These are phyloP conservation scores for Oscheius sp. DNA, from an alignment of 2,888 invertebrate species.

Conservation along the genomic window DNA sequence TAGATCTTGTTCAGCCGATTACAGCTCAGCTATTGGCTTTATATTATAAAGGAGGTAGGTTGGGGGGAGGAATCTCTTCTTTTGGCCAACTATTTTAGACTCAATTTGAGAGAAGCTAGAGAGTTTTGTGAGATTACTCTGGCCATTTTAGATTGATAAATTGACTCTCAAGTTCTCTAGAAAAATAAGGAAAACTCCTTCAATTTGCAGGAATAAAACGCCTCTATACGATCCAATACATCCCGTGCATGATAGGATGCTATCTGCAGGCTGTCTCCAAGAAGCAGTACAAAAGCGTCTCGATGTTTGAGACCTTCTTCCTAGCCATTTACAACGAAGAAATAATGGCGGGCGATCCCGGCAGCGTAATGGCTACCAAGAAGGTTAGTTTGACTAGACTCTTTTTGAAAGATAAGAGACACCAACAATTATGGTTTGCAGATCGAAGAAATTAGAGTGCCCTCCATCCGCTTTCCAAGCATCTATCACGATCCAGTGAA, in stretches of 20 bases:
- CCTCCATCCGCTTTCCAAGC: slow-evolving; percentile 87
- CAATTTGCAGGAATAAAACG: slow-evolving; percentile 60
- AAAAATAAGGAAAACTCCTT: too few relatives aligned
- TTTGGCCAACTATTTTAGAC: too few relatives aligned
- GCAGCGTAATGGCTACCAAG: slow-evolving; percentile 76
- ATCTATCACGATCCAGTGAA: slow-evolving; percentile 90
- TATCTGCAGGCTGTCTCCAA: slow-evolving; percentile 60
- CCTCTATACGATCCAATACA: slow-evolving; percentile 61
- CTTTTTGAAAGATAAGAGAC: neutral
- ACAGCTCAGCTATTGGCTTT: slow-evolving; percentile 65
- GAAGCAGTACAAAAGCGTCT: slow-evolving; percentile 56
- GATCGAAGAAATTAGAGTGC: slow-evolving; percentile 82
- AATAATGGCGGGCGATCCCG: slow-evolving; percentile 60
- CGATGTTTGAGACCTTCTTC: slow-evolving; percentile 67
- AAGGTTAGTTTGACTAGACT: slow-evolving; percentile 34
- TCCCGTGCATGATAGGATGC: slow-evolving; percentile 58
- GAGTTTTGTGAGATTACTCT: too few relatives aligned
- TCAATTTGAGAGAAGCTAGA: too few relatives aligned
- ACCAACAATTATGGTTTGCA: slow-evolving; percentile 74
- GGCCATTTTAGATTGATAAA: too few relatives aligned
- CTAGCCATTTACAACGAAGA: slow-evolving; percentile 69
- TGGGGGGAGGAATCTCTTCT: too few relatives aligned
- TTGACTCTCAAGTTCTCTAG: too few relatives aligned
- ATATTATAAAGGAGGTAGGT: slow-evolving; percentile 63
- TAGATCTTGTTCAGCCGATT: slow-evolving; percentile 61